Evolutionary conservation across 2,888 invertebrate genomes (phyloP).

Genomic region (Leptothorax acervorum): DNA sequence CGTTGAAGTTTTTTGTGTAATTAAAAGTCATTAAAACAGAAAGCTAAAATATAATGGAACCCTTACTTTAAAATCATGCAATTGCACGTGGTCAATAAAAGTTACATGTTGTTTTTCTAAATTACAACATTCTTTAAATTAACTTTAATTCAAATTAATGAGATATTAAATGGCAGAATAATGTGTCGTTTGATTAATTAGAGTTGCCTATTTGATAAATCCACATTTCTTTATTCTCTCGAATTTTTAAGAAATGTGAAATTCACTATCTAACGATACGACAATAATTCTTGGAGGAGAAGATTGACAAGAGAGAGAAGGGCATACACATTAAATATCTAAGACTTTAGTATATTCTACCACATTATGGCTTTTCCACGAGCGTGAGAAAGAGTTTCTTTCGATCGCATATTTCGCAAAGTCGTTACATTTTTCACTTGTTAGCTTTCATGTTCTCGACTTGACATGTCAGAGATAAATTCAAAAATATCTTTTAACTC

Average conservation of each 20-base stretch:
- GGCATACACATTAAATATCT: constrained; percentile 10
- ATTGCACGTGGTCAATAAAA: not conserved
- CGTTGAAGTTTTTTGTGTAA: not conserved
- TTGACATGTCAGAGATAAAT: constrained; percentile 53
- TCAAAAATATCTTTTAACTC: constrained; percentile 32
- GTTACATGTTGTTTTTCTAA: not conserved
- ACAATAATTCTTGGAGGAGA: not conserved
- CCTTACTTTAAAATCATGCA: not conserved
- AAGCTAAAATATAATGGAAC: not conserved
- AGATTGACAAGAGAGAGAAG: constrained; percentile 45
- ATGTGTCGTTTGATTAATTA: not conserved
- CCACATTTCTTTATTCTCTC: not conserved
- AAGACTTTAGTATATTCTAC: constrained; percentile 39
- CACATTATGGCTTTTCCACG: not conserved
- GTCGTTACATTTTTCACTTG: constrained; percentile 47
- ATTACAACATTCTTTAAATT: not conserved
- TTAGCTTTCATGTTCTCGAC: constrained; percentile 25
- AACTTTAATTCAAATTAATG: not conserved
- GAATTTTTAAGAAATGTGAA: not conserved
- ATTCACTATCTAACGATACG: not conserved
- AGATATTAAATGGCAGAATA: not conserved
- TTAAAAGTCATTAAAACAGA: constrained; percentile 21
- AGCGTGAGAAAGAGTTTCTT: constrained; percentile 27
- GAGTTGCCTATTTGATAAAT: not conserved
- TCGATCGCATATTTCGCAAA: constrained; percentile 35